These are phyloP conservation scores for Babylonia areolata DNA, from an alignment of 1,140 invertebrate genomes.

Conservation along the genomic window DNA sequence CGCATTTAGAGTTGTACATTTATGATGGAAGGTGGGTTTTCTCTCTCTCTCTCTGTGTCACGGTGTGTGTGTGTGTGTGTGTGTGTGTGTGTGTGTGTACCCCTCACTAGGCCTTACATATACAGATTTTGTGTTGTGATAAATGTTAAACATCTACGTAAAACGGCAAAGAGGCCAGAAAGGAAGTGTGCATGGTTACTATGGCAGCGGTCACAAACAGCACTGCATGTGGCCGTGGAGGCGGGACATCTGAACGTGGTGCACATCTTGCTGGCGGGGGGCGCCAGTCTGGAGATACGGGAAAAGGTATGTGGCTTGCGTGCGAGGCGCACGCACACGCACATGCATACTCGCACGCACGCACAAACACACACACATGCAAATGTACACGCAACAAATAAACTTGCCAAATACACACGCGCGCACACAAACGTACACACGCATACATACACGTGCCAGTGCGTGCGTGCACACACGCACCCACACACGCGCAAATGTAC, in stretches of 20 bases:
- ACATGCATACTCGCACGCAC: neutral
- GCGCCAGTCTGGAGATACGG: conserved; percentile 81
- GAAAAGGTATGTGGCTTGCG: conserved; percentile 78
- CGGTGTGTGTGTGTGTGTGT: too few species aligned
- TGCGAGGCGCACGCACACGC: neutral
- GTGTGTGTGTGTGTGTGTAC: too few species aligned
- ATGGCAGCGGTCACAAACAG: conserved; percentile 82
- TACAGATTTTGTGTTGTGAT: too few species aligned
- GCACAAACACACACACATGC: neutral
- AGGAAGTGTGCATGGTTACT: neutral
- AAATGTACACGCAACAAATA: neutral
- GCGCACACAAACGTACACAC: neutral
- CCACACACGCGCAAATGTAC: neutral
- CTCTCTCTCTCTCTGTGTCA: too few species aligned
- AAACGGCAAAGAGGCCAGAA: too few species aligned
- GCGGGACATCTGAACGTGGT: conserved; percentile 84
- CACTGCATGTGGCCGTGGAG: conserved; percentile 85
- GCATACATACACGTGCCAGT: neutral
- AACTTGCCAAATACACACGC: neutral
- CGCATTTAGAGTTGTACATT: too few species aligned
- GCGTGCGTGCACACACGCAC: neutral
- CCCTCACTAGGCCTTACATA: too few species aligned
- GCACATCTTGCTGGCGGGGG: conserved; percentile 81
- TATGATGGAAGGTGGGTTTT: too few species aligned
- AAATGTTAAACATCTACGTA: too few species aligned